Evolutionary conservation across 2,888 invertebrate species (phyloP), one percentile per base, ranked within the genome.

Genomic region (Brachylomia viminalis): DNA sequence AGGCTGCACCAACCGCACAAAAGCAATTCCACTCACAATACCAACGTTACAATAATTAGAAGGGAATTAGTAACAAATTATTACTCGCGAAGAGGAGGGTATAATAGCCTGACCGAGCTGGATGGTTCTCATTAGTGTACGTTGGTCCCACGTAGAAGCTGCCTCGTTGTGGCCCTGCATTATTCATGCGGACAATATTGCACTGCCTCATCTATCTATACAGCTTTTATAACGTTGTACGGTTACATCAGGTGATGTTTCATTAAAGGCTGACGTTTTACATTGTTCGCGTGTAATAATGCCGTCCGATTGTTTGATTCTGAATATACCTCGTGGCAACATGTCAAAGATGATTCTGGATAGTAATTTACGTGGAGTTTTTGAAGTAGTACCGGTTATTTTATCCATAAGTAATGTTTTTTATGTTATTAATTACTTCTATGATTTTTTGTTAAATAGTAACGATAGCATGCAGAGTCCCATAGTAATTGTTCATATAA

Each of bases 111-210:
- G 90, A 90, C 89, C 88, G 92, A 93, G 92, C 91, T 92, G 93
- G 93, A 92, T 93, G 92, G 91, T 92, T 93, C 95, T 95, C 95
- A 96, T 96, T 95, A 95, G 95, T 94, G 94, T 92, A 91, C 91
- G 92, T 86, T 91, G 92, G 92, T 92, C 91, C 90, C 91, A 90
- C 92, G 91, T 88, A 90, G 92, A 92, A 92, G 92, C 87, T 90
- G 90, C 65, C 90, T 92, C 92, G 92, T 92, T 92, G 92, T 91
- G 90, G 91, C 86, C 90, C 93, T 96, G 95, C 95, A 96, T 96
- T 95, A 96, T 96, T 96, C 95, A 96, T 96, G 95, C 92, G 93
- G 93, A 95, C 95, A 94, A 95, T 95, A 95, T 95, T 96, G 95
- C 95, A 93, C 90, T 91, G 90, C 91, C 92, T 90, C 91, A 91